These are phyloP conservation scores for Amazona finschi DNA, from an alignment of 2,797 vertebrate species.

Conservation along the genomic window DNA sequence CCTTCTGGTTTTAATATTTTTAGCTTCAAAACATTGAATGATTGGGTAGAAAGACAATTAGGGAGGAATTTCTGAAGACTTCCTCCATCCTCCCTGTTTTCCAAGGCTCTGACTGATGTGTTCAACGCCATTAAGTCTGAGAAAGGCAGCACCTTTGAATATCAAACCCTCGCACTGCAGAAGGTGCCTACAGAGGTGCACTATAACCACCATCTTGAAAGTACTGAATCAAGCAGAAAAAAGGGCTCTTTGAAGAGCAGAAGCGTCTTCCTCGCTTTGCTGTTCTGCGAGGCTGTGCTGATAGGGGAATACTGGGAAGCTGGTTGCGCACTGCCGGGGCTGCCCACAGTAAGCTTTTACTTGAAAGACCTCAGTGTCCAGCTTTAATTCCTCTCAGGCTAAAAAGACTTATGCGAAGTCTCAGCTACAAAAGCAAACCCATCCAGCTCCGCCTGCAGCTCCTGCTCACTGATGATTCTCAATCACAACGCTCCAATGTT, in stretches of 20 bases:
- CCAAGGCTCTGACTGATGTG: not conserved
- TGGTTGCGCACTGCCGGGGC: not conserved
- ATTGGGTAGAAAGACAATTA: not conserved
- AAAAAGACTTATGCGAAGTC: not conserved
- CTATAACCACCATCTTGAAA: not conserved
- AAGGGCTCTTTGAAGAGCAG: constrained; percentile 8
- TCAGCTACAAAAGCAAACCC: not conserved
- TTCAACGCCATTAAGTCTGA: not conserved
- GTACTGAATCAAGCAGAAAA: not conserved
- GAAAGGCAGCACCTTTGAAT: not conserved
- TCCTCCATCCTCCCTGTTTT: not conserved
- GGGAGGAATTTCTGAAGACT: not conserved
- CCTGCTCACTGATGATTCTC: not conserved
- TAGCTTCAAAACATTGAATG: not conserved
- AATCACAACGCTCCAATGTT: not conserved
- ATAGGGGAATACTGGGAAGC: not conserved
- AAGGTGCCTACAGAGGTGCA: not conserved
- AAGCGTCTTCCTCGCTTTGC: not conserved
- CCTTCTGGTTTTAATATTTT: not conserved
- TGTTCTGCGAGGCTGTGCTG: not conserved
- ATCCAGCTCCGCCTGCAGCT: not conserved
- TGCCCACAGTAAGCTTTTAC: not conserved
- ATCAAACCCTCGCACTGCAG: not conserved
- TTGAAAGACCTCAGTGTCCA: not conserved
- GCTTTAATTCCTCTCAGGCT: not conserved